Conservation (phyloP, 2,113 vertebrate species). For the Taurulus bubalis region DNA sequence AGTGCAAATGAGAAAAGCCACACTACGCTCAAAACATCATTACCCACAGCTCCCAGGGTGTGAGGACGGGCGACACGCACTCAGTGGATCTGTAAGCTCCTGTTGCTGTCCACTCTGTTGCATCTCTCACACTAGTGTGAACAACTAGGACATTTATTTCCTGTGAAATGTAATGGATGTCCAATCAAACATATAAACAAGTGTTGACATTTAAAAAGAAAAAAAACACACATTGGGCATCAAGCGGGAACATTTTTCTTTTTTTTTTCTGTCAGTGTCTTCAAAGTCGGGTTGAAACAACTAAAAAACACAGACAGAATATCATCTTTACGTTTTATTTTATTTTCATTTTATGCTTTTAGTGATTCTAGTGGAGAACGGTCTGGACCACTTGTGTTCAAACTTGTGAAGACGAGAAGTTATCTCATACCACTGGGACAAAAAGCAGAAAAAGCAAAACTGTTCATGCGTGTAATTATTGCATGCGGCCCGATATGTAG, state of each 20-base stretch:
- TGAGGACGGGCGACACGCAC: not conserved
- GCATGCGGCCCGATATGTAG: not conserved
- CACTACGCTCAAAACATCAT: conserved; percentile 38
- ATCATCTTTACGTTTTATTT: not conserved
- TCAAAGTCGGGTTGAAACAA: not conserved
- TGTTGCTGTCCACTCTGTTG: not conserved
- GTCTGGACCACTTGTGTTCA: too few species aligned
- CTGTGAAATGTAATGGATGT: not conserved
- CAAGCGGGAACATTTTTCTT: too few species aligned
- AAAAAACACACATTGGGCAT: not conserved
- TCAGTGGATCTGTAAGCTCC: not conserved
- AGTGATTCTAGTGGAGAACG: not conserved
- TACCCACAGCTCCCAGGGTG: conserved; percentile 37
- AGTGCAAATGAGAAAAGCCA: conserved; percentile 46
- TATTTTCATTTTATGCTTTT: not conserved
- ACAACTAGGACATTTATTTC: not conserved
- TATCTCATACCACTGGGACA: not conserved
- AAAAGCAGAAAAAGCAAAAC: not conserved
- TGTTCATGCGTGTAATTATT: not conserved
- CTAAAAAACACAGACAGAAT: not conserved
- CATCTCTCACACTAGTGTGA: not conserved
- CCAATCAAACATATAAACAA: not conserved
- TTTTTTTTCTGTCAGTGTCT: not conserved
- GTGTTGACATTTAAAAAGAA: not conserved
- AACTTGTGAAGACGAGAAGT: not conserved